Conservation (phyloP, 2,888 invertebrate species). For the Gymnoscelis rufifasciata region DNA sequence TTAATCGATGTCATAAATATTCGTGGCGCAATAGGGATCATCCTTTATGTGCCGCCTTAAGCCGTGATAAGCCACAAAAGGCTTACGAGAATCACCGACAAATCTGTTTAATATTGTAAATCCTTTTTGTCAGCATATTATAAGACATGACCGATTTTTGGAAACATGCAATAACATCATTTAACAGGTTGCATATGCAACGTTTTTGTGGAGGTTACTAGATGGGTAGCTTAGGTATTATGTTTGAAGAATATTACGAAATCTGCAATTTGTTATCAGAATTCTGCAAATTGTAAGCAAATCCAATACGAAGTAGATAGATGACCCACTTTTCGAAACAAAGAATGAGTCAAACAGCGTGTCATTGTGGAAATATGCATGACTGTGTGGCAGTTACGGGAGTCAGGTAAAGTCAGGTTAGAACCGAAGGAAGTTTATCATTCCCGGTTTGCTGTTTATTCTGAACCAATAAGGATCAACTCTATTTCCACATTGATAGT, state of each 20-base stretch:
- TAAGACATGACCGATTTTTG: conserved; percentile 20
- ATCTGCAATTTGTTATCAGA: conserved; percentile 23
- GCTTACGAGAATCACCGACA: conserved; percentile 38
- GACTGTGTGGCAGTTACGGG: conserved; percentile 20
- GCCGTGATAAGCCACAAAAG: conserved; percentile 53
- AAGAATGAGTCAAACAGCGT: conserved; percentile 61
- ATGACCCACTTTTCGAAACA: conserved; percentile 64
- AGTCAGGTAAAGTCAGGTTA: conserved; percentile 5
- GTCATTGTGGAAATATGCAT: conserved; percentile 53
- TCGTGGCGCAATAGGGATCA: conserved; percentile 65
- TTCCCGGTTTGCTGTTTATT: no score
- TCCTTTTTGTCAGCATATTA: conserved; percentile 32
- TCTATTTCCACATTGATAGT: no score
- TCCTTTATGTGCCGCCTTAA: conserved; percentile 46
- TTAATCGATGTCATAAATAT: conserved; percentile 63
- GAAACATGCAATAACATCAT: neutral
- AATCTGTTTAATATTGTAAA: conserved; percentile 47
- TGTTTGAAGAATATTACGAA: conserved; percentile 12
- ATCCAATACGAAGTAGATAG: conserved; percentile 54
- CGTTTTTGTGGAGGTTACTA: no score
- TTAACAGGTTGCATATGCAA: no score
- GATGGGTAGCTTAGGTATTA: neutral
- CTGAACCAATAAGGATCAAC: no score
- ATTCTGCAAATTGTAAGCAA: conserved; percentile 35
- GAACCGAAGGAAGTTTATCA: neutral